Conservation (phyloP, 2,888 invertebrate genomes). For the Malthinus flaveolus region DNA sequence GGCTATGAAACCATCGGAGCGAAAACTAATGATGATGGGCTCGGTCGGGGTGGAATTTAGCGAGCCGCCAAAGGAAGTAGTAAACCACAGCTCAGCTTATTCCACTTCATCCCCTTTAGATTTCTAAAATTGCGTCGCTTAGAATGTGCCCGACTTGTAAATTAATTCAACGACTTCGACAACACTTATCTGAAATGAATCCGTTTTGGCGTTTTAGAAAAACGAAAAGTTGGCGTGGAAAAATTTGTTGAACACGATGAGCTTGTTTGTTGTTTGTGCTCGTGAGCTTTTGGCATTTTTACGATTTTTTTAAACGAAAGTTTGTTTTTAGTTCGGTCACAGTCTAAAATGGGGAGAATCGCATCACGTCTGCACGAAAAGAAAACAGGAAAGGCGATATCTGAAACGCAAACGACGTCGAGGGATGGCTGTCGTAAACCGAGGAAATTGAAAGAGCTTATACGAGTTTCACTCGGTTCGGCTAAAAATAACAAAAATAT, state of each 20-base stretch:
- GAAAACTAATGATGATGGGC: conserved; percentile 39
- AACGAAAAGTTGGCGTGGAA: no score
- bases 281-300: background rate
- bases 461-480: conserved; percentile 39
- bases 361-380: conserved; percentile 38
- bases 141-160: conserved; percentile 35
- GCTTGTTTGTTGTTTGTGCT: no score
- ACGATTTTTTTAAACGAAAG: background rate
- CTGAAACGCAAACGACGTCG: conserved; percentile 43
- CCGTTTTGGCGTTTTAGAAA: background rate
- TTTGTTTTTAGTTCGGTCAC: conserved; percentile 29
- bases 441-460: conserved; percentile 46
- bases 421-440: conserved; percentile 44
- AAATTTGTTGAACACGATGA: no score
- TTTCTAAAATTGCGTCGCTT: conserved; percentile 30
- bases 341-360: conserved; percentile 38
- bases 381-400: conserved; percentile 45
- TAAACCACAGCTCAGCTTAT: conserved; percentile 40
- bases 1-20: conserved; percentile 36
- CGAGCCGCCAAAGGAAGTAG: conserved; percentile 45
- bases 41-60: conserved; percentile 42
- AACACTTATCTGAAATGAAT: no score
- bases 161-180: background rate
- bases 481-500: conserved; percentile 41
- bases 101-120: conserved; percentile 41